phyloP scores from a whole-genome alignment of 2,113 vertebrate genomes.

The Etheostoma cragini region DNA sequence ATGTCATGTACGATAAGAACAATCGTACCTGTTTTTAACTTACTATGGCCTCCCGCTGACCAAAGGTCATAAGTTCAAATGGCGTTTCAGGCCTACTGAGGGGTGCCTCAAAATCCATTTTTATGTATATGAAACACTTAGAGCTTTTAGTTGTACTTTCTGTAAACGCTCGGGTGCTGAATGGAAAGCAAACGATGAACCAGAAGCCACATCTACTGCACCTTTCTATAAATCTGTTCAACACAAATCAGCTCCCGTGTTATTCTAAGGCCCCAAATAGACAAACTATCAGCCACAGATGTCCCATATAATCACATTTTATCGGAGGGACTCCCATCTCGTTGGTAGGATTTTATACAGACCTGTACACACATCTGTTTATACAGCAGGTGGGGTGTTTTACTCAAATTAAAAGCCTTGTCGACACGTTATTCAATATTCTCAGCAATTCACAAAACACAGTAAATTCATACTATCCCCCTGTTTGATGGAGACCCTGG shows the following conservation, averaged over 20 bases:
- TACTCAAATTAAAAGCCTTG: constrained; percentile 19
- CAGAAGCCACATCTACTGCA: not conserved
- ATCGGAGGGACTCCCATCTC: not conserved
- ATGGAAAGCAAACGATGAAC: constrained; percentile 16
- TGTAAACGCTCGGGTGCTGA: constrained; percentile 33
- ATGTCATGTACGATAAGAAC: not conserved
- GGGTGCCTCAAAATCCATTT: constrained; percentile 60
- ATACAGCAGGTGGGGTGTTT: constrained; percentile 48
- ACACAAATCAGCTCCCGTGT: not conserved
- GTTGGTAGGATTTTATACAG: not conserved
- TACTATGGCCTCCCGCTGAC: constrained; percentile 81
- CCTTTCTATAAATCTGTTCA: constrained; percentile 2
- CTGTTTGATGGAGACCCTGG: not conserved
- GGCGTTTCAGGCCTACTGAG: constrained; percentile 58
- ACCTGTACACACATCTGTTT: constrained; percentile 17
- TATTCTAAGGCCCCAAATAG: not conserved
- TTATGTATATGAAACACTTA: constrained; percentile 46
- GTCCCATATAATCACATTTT: not conserved
- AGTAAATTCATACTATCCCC: not conserved
- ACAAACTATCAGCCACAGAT: not conserved
- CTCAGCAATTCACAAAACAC: not conserved
- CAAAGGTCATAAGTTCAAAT: constrained; percentile 91
- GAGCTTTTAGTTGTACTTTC: constrained; percentile 22
- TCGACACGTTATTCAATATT: constrained; percentile 9
- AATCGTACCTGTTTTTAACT: constrained; percentile 61